Evolutionary conservation across 1,140 invertebrate genomes (phyloP), one percentile per base, ranked within the genome.

Genomic region (Stenopsyche tienmushanensis): DNA sequence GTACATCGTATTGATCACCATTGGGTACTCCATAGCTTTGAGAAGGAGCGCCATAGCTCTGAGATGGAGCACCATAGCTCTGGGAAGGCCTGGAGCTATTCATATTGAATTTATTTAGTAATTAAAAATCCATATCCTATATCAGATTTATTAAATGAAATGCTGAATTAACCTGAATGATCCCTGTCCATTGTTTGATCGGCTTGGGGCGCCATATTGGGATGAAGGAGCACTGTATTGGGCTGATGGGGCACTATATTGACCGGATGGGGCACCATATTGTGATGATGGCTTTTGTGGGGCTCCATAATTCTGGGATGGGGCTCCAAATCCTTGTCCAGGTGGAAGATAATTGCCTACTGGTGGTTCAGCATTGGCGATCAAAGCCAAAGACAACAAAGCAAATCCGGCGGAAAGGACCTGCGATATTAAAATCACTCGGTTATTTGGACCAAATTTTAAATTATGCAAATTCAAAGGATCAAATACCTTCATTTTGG

Each of bases 1-100:
- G 72, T 59, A 75, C 75, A 13, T 71, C 71, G 66, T 73, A 73
- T 64, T 73, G 73, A 57, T 72, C 73, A 34, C 70, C 71, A 20
- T 45, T 47, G 7, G 70, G 72, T 15, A 66, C 54, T 1, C 68
- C 72, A 54, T 74, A 74, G 24, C 69, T 70, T n/a, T 66, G 62
- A 39, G 68, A 70, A 25, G 53, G 20, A 24, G 58, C 2, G n/a
- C 53, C 47, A 53, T 74, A 74, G 29, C 70, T 71, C 9, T 66
- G 62, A 26, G 68, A 70, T 47, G 53, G 20, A 24, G 58, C 2
- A 15, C 53, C 47, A 53, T 55, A 67, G 34, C 57, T 49, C 23
- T 47, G 50, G 1, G 64, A 42, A 15, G 59, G 55, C 8, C 50
- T 63, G 13, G 7, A n/a, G 17, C 5, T 47, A 53, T n/a, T 39